phyloP scores from a whole-genome alignment of 2,113 vertebrate species.

The Trochalopteron elliotii region DNA sequence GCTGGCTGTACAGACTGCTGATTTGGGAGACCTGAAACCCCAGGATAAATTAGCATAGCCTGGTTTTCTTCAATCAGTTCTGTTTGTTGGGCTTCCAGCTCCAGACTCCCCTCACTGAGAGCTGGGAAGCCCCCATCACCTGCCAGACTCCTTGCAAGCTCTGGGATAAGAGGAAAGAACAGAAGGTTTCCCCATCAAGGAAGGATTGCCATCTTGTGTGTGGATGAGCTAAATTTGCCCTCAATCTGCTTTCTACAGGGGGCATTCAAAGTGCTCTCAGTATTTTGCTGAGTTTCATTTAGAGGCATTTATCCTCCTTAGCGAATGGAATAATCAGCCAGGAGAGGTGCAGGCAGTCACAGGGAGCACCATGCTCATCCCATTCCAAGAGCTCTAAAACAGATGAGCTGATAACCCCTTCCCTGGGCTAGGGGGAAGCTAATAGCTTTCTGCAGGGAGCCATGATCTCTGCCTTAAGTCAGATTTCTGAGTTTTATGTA shows the following conservation, averaged over 20 bases:
- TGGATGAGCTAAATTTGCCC: not conserved
- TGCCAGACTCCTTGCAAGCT: not conserved
- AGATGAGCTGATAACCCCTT: not conserved
- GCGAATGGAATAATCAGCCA: not conserved
- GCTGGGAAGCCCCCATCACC: not conserved
- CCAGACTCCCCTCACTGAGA: not conserved
- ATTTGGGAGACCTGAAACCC: not conserved
- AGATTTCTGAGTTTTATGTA: not conserved
- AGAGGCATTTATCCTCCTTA: not conserved
- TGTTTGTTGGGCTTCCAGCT: not conserved
- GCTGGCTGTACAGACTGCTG: not conserved
- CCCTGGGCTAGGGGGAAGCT: not conserved
- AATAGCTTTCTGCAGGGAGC: not conserved
- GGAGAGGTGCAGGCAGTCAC: not conserved
- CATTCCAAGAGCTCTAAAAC: not conserved
- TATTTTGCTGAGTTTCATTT: not conserved
- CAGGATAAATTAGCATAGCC: not conserved
- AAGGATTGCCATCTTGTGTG: not conserved
- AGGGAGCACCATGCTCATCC: not conserved
- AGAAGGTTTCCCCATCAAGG: not conserved
- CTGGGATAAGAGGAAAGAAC: not conserved
- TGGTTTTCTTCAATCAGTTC: not conserved
- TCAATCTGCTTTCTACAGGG: not conserved
- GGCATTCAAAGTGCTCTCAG: not conserved
- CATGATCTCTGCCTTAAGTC: accelerated